phyloP scores from a whole-genome alignment of 2,797 vertebrate species.

The Enteromius unitaeniatus region DNA sequence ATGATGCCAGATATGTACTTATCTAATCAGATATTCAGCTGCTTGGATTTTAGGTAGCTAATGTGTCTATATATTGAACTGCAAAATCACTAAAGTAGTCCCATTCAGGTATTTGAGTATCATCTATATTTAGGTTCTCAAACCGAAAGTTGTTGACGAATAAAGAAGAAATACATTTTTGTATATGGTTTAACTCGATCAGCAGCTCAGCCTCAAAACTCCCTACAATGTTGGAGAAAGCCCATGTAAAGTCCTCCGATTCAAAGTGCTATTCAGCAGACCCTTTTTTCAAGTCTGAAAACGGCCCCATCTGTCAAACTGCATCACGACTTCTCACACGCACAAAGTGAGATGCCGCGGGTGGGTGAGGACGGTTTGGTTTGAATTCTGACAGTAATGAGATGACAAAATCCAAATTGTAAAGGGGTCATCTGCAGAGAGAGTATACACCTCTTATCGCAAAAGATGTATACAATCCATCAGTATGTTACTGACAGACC shows the following conservation, averaged over 20 bases:
- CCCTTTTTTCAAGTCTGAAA: conserved; percentile 6
- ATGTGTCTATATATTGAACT: background rate
- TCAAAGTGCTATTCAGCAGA: conserved; percentile 32
- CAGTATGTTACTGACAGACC: background rate
- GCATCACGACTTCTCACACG: background rate
- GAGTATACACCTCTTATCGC: background rate
- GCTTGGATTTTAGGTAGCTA: background rate
- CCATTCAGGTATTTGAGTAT: background rate
- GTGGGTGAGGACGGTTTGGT: background rate
- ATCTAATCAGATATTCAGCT: background rate
- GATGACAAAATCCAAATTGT: conserved; percentile 14
- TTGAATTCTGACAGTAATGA: conserved; percentile 20
- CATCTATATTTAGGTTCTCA: conserved; percentile 3
- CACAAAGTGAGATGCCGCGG: background rate
- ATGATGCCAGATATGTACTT: conserved; percentile 9
- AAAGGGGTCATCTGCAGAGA: conserved; percentile 27
- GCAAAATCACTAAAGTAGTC: background rate
- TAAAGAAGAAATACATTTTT: background rate
- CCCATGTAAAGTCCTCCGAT: conserved; percentile 21
- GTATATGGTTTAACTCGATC: background rate
- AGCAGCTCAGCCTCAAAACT: background rate
- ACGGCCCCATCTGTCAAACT: background rate
- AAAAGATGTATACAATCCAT: background rate
- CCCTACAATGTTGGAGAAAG: background rate
- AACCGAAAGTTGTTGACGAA: conserved; percentile 2